These are phyloP conservation scores for Noctua janthe DNA, from an alignment of 2,888 invertebrate genomes.

Conservation along the genomic window DNA sequence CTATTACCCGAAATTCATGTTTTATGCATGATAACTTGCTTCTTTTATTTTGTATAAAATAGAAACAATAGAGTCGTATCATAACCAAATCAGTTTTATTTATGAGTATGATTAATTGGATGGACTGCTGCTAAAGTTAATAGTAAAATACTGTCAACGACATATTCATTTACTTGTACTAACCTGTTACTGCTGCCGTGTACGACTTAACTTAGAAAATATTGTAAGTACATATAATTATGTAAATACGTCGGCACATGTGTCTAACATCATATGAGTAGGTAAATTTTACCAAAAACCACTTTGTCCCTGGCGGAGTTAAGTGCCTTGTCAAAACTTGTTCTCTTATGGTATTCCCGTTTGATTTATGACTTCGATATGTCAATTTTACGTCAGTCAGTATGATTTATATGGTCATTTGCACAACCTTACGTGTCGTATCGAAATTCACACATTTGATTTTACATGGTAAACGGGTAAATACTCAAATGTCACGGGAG, in stretches of 20 bases:
- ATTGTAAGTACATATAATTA: slow-evolving; percentile 23
- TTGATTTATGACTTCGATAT: slow-evolving; percentile 89
- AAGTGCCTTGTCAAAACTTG: slow-evolving; percentile 89
- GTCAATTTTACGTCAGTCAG: slow-evolving; percentile 87
- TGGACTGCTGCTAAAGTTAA: neutral
- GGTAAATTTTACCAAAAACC: slow-evolving; percentile 78
- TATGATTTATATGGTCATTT: slow-evolving; percentile 88
- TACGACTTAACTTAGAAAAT: slow-evolving; percentile 25
- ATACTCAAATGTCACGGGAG: slow-evolving; percentile 13
- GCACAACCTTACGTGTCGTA: slow-evolving; percentile 74
- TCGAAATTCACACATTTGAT: slow-evolving; percentile 57
- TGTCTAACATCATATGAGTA: slow-evolving; percentile 51
- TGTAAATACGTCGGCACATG: slow-evolving; percentile 15
- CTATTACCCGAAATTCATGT: neutral
- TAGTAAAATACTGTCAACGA: neutral
- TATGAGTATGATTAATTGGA: neutral
- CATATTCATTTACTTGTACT: neutral
- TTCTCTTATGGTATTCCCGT: slow-evolving; percentile 84
- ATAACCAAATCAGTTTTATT: neutral
- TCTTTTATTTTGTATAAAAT: neutral
- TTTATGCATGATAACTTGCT: neutral
- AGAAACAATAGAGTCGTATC: neutral
- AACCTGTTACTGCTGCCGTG: neutral
- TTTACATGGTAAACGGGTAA: slow-evolving; percentile 38
- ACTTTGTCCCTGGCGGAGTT: slow-evolving; percentile 80